A percentile compares a stretch with the other conserved stretches of the same genome.
These are phyloP conservation scores for Bagarius yarrelli DNA, from an alignment of 2,113 vertebrate species.

Conservation along the genomic window DNA sequence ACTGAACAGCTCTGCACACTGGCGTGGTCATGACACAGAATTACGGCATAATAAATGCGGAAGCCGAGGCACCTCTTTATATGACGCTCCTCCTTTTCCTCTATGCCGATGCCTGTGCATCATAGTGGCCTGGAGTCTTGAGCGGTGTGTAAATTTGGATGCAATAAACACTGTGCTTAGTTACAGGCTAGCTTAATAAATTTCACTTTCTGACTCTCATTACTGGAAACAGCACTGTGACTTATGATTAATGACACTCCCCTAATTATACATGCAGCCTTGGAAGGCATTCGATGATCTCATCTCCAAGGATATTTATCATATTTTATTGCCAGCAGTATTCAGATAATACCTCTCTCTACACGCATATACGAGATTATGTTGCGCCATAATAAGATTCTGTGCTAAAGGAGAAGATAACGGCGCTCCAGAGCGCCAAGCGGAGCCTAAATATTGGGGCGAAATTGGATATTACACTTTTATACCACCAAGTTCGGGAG, in stretches of 20 bases:
- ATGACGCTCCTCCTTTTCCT: slow-evolving; percentile 25
- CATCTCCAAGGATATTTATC: slow-evolving; percentile 66
- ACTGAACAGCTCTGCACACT: slow-evolving; percentile 18
- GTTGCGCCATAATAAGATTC: slow-evolving; percentile 38
- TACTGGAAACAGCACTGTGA: slow-evolving; percentile 82
- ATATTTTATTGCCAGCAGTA: slow-evolving; percentile 58
- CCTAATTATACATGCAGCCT: slow-evolving; percentile 83
- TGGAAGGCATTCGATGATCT: slow-evolving; percentile 79
- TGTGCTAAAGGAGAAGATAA: slow-evolving; percentile 23
- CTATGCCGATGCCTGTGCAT: slow-evolving; percentile 9
- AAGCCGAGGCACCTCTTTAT: slow-evolving; percentile 20
- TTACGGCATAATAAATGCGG: neutral
- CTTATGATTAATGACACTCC: slow-evolving; percentile 84
- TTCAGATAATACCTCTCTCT: slow-evolving; percentile 51
- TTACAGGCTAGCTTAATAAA: slow-evolving; percentile 80
- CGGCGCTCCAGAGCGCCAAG: slow-evolving; percentile 30
- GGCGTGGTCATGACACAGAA: neutral
- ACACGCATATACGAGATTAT: slow-evolving; percentile 43
- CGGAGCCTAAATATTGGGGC: slow-evolving; percentile 34
- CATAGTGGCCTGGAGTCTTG: slow-evolving; percentile 70
- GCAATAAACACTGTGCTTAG: slow-evolving; percentile 83
- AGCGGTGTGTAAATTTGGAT: slow-evolving; percentile 80
- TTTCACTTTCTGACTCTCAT: slow-evolving; percentile 84
- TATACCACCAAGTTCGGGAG: slow-evolving; percentile 32
- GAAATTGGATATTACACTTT: slow-evolving; percentile 45